A percentile compares a stretch with the other conserved stretches of the same genome.
Conservation (phyloP, 2,888 invertebrate species). For the Harpalus rufipes region DNA sequence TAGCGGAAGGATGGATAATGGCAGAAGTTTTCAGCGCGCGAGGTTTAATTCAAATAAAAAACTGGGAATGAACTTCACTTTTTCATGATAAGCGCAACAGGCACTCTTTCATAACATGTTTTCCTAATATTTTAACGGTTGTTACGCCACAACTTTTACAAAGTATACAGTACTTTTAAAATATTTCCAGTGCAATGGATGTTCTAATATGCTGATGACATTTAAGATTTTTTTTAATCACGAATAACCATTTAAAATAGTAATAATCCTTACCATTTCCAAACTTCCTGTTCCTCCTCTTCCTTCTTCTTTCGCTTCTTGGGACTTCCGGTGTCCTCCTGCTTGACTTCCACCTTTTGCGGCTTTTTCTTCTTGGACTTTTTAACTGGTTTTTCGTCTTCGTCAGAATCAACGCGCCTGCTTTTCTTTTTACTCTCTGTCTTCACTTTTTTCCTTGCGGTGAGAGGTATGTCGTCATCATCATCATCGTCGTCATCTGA, state of each 20-base stretch:
- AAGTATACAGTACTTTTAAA: no score
- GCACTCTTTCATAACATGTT: background rate
- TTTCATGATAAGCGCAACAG: background rate
- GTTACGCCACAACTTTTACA: no score
- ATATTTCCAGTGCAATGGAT: no score
- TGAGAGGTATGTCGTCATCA: slow-evolving; percentile 85
- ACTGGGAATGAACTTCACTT: no score
- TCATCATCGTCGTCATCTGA: slow-evolving; percentile 83
- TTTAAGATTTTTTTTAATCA: no score
- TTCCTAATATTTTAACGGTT: no score
- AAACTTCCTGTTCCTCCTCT: slow-evolving; percentile 90
- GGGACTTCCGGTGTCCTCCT: slow-evolving; percentile 76
- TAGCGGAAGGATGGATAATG: background rate
- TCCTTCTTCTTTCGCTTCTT: slow-evolving; percentile 86
- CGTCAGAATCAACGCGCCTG: slow-evolving; percentile 79
- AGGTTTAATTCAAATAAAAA: background rate
- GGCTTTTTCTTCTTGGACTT: slow-evolving; percentile 80
- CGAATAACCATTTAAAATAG: no score
- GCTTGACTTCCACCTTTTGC: slow-evolving; percentile 72
- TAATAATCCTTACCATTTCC: slow-evolving; percentile 88
- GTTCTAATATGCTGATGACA: no score
- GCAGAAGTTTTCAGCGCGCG: background rate
- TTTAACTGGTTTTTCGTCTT: slow-evolving; percentile 81
- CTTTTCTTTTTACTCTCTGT: slow-evolving; percentile 80
- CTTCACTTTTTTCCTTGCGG: slow-evolving; percentile 84